These are phyloP conservation scores for Scophthalmus maximus DNA, from an alignment of 2,113 vertebrate species.

Conservation along the genomic window DNA sequence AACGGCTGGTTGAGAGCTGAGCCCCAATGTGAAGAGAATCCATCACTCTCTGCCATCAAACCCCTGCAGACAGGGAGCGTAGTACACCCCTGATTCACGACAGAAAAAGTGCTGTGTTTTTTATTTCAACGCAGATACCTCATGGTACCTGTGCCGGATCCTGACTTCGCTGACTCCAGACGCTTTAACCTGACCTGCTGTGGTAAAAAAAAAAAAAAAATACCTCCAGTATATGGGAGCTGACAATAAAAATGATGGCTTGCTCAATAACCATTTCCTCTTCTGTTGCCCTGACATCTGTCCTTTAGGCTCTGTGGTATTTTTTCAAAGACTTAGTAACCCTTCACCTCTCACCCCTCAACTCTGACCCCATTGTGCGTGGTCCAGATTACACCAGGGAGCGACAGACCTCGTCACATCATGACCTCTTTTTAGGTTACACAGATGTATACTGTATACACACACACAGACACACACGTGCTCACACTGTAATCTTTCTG, in stretches of 20 bases:
- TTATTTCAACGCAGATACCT: constrained; percentile 14
- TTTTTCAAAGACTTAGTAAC: constrained; percentile 59
- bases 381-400: constrained; percentile 52
- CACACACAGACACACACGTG: background rate
- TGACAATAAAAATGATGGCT: constrained; percentile 66
- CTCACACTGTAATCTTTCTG: background rate
- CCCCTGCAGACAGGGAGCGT: constrained; percentile 3
- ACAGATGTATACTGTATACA: constrained; percentile 12
- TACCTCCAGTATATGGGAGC: constrained; percentile 53
- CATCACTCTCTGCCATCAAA: constrained; percentile 43
- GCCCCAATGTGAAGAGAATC: constrained; percentile 22
- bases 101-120: constrained; percentile 31
- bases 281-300: constrained; percentile 38
- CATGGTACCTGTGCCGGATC: constrained; percentile 20
- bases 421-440: constrained; percentile 40
- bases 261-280: constrained; percentile 53
- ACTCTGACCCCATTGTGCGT: constrained; percentile 44
- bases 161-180: constrained; percentile 9
- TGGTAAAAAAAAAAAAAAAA: too few relatives aligned
- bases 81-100: constrained; percentile 36
- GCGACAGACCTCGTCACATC: constrained; percentile 50
- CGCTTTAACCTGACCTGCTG: constrained; percentile 13
- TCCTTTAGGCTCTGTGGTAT: constrained; percentile 46
- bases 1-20: constrained; percentile 57
- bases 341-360: constrained; percentile 49